phyloP scores from a whole-genome alignment of 2,888 invertebrate species.

The Agonopterix heracliana region DNA sequence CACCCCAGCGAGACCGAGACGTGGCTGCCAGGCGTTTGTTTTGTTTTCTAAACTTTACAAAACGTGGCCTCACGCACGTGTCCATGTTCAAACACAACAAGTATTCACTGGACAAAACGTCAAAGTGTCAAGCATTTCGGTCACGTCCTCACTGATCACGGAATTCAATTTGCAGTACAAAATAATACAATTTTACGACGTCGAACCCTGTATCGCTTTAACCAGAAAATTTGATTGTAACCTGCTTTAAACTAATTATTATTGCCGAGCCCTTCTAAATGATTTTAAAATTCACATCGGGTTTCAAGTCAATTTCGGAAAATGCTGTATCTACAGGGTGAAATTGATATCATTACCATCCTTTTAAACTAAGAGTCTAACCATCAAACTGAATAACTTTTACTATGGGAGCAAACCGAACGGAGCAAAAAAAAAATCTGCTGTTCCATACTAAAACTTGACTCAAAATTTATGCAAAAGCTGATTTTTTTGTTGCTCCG shows the following conservation, averaged over 20 bases:
- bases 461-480: no score
- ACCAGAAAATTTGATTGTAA: conserved; percentile 48
- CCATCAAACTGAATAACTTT: no score
- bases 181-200: conserved; percentile 55
- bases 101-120: conserved; percentile 1
- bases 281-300: background rate
- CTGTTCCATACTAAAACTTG: no score
- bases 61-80: background rate
- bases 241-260: conserved; percentile 47
- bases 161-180: conserved; percentile 51
- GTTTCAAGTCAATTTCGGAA: background rate
- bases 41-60: no score
- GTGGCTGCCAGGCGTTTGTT: no score
- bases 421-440: no score
- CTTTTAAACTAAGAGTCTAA: no score
- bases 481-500: no score
- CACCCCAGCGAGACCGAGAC: no score
- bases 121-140: conserved; percentile 12
- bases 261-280: conserved; percentile 15
- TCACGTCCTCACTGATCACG: conserved; percentile 48
- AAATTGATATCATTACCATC: no score
- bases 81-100: background rate
- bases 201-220: conserved; percentile 47
- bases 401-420: no score
- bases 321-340: background rate